Evolutionary conservation across 2,888 invertebrate genomes (phyloP).

Genomic region (Thysanoteuthis rhombus): DNA sequence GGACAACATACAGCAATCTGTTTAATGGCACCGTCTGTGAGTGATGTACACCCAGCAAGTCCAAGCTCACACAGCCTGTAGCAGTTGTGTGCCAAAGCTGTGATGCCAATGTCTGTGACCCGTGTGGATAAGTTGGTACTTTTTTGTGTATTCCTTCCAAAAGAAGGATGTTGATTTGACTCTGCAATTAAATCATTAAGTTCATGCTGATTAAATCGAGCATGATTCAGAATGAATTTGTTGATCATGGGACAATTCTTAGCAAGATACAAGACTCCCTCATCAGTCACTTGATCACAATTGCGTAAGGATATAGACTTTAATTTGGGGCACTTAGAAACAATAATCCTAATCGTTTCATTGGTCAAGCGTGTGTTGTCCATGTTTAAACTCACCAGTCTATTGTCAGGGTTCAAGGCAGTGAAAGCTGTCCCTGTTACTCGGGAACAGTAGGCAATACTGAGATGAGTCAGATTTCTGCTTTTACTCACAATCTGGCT

Average conservation of each 20-base stretch:
- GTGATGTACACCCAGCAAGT: conserved; percentile 43
- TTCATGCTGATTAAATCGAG: conserved; percentile 35
- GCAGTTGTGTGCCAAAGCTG: conserved; percentile 41
- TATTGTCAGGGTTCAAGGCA: conserved; percentile 2
- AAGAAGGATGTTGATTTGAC: conserved; percentile 27
- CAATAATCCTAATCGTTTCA: conserved; percentile 31
- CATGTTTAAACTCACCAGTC: conserved; percentile 29
- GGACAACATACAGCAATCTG: conserved; percentile 42
- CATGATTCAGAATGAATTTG: conserved; percentile 39
- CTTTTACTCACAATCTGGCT: not conserved
- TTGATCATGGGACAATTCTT: conserved; percentile 38
- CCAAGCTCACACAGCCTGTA: conserved; percentile 38
- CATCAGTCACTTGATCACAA: conserved; percentile 42
- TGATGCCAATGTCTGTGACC: conserved; percentile 43
- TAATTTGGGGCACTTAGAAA: conserved; percentile 33
- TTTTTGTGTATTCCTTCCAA: conserved; percentile 34
- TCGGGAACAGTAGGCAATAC: not conserved
- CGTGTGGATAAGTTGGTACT: conserved; percentile 42
- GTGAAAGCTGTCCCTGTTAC: conserved; percentile 29
- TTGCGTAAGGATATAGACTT: conserved; percentile 35
- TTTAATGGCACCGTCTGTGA: conserved; percentile 43
- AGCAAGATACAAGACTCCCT: conserved; percentile 39
- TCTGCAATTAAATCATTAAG: conserved; percentile 36
- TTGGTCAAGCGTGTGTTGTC: conserved; percentile 34
- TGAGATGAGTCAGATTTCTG: not conserved